Base-by-base conservation (phyloP, 2,113 vertebrate species). In the Hemibagrus wyckioides region DNA sequence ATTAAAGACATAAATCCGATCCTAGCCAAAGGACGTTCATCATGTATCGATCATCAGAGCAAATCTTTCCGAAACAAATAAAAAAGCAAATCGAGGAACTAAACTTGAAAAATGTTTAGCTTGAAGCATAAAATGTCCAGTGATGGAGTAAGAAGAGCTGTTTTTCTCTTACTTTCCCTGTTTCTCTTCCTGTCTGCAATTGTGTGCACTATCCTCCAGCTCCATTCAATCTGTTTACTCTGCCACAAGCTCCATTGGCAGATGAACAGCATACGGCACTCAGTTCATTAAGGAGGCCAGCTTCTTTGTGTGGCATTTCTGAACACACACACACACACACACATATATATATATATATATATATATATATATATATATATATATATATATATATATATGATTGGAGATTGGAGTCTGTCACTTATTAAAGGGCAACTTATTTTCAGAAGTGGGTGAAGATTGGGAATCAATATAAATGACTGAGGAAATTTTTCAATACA, bases 141-240 rank as follows among this genome's bases (percentile, higher is more conserved):
- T 44, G 73, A 76, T 13, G 7, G 73, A n/a, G 13, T 48, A 13
- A n/a, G 71, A 23, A 75, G 39, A 75, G 8, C 21, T 25, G 21
- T 48, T 73, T 75, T 41, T 75, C 21, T 75, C 71, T n/a, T n/a
- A n/a, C 44, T 50, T 76, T 76, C 41, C n/a, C 73, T n/a, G 44
- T 50, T 76, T 76, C 25, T n/a, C 73, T 75, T 39, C 36, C 9
- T 44, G 39, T 21, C 39, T 76, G 44, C 25, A 76, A 50, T 48
- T 76, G 73, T 76, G 73, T 50, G 44, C n/a, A 50, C 41, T 48
- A 76, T 76, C 73, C 41, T 76, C 44, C 41, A 50, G 73, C 41
- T 76, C 73, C 11, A 50, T 76, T 41, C 73, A 76, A 76, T 76
- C 73, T 76, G 73, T 76, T 76, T 76, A 76, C 44, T 25, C 73